These are phyloP conservation scores for Malurus alboscapulatus DNA, from an alignment of 2,113 vertebrate genomes.

Conservation along the genomic window DNA sequence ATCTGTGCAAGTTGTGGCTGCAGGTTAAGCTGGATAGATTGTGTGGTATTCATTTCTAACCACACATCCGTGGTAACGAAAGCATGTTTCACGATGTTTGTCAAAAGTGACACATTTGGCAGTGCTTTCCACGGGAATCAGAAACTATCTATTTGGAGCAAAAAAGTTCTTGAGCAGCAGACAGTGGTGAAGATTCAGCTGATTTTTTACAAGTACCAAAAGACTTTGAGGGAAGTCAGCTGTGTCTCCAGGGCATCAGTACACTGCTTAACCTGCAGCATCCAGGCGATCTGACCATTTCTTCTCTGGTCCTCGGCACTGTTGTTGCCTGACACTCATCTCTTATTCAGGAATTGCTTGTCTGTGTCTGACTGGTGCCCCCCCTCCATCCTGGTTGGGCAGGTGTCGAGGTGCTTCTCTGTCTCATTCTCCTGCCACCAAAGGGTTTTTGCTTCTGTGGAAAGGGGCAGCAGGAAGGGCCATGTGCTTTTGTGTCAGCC, in stretches of 20 bases:
- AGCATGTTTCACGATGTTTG: background rate
- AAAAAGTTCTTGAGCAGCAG: background rate
- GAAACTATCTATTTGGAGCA: background rate
- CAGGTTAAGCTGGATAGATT: background rate
- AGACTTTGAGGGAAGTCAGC: background rate
- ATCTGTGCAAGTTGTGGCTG: background rate
- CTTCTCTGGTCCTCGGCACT: background rate
- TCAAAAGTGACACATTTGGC: background rate
- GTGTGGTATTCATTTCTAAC: background rate
- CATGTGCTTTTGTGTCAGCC: background rate
- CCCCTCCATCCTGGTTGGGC: background rate
- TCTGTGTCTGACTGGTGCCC: fast-evolving
- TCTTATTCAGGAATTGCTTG: background rate
- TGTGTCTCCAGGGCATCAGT: background rate
- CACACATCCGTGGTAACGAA: background rate
- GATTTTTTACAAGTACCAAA: background rate
- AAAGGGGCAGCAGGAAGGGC: background rate
- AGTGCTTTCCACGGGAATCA: background rate
- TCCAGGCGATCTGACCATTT: background rate
- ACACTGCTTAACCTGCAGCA: background rate
- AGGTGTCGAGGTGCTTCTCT: background rate
- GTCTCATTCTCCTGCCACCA: background rate
- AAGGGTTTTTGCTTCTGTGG: background rate
- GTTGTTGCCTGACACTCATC: background rate
- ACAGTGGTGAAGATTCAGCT: background rate